Evolutionary conservation across 1,140 invertebrate species (phyloP).

Genomic region (Archegozetes longisetosus): DNA sequence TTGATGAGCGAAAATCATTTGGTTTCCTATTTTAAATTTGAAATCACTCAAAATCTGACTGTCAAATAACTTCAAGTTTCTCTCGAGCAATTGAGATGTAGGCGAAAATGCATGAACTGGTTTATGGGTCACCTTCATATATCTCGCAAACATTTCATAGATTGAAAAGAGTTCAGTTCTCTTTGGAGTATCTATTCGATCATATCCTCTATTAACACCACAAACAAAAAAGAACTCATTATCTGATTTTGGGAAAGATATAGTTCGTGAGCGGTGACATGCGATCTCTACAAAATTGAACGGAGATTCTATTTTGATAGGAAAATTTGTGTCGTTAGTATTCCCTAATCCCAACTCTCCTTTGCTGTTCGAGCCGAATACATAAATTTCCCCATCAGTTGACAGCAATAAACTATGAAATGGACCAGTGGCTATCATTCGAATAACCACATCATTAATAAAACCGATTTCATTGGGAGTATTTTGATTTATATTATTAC

Average conservation of each 20-base stretch:
- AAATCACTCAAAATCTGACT: background rate
- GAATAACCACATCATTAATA: constrained; percentile 32
- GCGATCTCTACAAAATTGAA: constrained; percentile 1
- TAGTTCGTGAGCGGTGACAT: background rate
- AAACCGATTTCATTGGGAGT: no score
- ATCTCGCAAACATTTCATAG: background rate
- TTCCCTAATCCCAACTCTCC: constrained; percentile 54
- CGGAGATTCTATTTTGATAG: background rate
- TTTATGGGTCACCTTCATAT: background rate
- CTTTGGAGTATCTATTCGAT: background rate
- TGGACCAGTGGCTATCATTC: constrained; percentile 33
- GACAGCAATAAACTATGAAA: constrained; percentile 48
- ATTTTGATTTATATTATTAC: no score
- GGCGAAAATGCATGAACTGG: background rate
- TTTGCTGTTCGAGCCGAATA: constrained; percentile 51
- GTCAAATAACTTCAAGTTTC: background rate
- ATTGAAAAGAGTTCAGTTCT: background rate
- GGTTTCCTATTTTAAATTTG: background rate
- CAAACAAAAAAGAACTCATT: constrained; percentile 3
- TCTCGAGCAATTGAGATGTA: background rate
- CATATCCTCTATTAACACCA: constrained; percentile 2
- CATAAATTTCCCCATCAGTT: constrained; percentile 43
- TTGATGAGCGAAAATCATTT: constrained; percentile 1
- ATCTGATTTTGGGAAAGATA: background rate
- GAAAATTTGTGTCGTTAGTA: constrained; percentile 29